Evolutionary conservation across 1,140 invertebrate species (phyloP), one percentile per base, ranked within the genome.

Genomic region (Conus ventricosus): DNA sequence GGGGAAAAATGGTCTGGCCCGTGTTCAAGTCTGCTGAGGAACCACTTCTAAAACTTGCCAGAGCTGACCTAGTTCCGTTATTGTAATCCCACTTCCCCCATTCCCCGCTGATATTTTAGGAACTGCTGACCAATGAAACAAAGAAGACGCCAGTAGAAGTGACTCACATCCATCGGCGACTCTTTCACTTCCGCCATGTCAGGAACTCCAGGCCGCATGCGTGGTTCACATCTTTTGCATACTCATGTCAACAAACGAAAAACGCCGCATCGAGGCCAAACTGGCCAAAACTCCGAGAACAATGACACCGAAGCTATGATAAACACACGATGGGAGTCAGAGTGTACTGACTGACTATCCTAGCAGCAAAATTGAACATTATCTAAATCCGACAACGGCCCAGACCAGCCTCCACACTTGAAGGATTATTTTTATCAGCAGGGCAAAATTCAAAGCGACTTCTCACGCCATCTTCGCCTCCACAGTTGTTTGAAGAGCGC

Each of bases 111-210:
- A 10, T 85, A 57, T 87, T 86, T 75, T 67, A 55, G 23, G 81
- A 83, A 87, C 60, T 87, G 87, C 88, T 86, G 83, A 85, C 90
- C 90, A 92, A 89, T 92, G 88, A 89, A 90, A 92, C 91, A 92
- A 92, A 91, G 91, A 92, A 92, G 89, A 92, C 90, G 90, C 89
- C 60, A 88, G 91, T 87, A 87, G 51, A 78, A 87, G 84, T 88
- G 87, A 88, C 87, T 88, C 87, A 88, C 71, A 67, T 75, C 27
- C 23, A 55, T 25, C 53, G 81, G 83, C 63, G 57, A 83, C 83
- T 60, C 60, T 55, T 75, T 39, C 75, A 87, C 85, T 87, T 87
- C 85, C 85, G 85, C 75, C 85, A 87, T 87, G 85, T 87, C 85
- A 87, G 85, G 53, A 78, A 71, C 60, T 39, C 10, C 15, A 87